A percentile compares a stretch with the other conserved stretches of the same genome.
phyloP scores from a whole-genome alignment of 1,140 invertebrate genomes.

The Sycophila sp. region DNA sequence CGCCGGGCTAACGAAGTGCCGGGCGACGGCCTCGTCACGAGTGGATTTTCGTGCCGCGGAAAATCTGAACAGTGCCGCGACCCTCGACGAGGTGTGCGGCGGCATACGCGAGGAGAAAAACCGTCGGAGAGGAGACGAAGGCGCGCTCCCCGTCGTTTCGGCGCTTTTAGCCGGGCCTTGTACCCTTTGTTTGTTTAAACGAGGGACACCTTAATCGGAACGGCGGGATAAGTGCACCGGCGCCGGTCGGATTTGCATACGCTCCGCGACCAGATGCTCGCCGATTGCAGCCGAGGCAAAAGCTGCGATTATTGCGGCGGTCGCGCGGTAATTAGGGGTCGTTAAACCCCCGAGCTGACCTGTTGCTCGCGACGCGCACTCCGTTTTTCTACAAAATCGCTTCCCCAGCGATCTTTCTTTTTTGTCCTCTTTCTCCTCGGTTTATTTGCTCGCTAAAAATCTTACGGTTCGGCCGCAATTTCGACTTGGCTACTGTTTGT shows the following conservation, averaged over 20 bases:
- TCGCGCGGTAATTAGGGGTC: background rate
- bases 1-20: too few species aligned
- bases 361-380: background rate
- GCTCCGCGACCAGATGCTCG: background rate
- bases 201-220: background rate
- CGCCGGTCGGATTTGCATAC: background rate
- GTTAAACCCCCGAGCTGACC: constrained; percentile 4
- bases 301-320: constrained; percentile 1
- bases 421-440: background rate
- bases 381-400: background rate
- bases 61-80: too few species aligned
- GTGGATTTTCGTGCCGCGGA: too few species aligned
- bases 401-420: background rate
- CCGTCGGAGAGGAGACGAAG: too few species aligned
- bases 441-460: constrained; percentile 8
- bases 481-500: too few species aligned
- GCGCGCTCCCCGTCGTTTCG: too few species aligned
- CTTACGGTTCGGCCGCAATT: too few species aligned
- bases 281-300: constrained; percentile 1
- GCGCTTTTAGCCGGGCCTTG: too few species aligned
- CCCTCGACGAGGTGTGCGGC: too few species aligned
- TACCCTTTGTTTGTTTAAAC: too few species aligned
- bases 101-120: too few species aligned
- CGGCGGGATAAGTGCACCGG: background rate
- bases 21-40: too few species aligned